Conservation (phyloP, 2,888 invertebrate species). For the Rhagonycha fulva region DNA sequence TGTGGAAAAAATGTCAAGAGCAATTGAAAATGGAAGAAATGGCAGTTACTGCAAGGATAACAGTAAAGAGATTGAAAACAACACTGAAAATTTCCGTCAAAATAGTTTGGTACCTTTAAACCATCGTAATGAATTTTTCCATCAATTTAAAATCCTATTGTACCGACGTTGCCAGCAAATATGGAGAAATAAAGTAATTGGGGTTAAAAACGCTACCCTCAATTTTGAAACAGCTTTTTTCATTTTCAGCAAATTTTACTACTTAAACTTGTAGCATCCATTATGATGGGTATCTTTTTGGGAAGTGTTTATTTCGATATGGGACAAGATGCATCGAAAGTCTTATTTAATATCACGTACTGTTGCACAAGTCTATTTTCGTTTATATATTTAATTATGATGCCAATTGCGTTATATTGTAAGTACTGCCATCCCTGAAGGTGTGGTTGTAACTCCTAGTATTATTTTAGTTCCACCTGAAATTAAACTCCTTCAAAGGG, state of each 20-base stretch:
- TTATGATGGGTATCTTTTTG: conserved; percentile 70
- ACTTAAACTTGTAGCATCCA: conserved; percentile 69
- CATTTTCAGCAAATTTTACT: conserved; percentile 68
- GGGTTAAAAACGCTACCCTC: not conserved
- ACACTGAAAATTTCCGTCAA: not conserved
- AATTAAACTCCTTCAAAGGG: conserved; percentile 76
- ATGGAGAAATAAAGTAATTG: conserved; percentile 70
- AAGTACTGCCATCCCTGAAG: too few relatives aligned
- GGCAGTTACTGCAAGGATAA: conserved; percentile 11
- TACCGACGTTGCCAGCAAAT: conserved; percentile 75
- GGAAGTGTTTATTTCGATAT: conserved; percentile 73
- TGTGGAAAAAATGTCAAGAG: conserved; percentile 69
- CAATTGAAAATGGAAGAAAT: conserved; percentile 61
- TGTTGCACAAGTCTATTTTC: conserved; percentile 79
- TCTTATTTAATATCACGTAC: conserved; percentile 83
- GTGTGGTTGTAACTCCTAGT: not conserved
- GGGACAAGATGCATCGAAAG: conserved; percentile 81
- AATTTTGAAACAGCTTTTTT: conserved; percentile 11
- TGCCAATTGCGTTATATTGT: conserved; percentile 81
- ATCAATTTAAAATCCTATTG: conserved; percentile 71
- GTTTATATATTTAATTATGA: conserved; percentile 81
- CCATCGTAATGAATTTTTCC: conserved; percentile 63
- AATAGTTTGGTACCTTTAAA: conserved; percentile 46
- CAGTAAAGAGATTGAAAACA: not conserved
- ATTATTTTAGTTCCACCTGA: conserved; percentile 73